Base-by-base conservation (phyloP, 1,140 invertebrate genomes). In the Formica exsecta region DNA sequence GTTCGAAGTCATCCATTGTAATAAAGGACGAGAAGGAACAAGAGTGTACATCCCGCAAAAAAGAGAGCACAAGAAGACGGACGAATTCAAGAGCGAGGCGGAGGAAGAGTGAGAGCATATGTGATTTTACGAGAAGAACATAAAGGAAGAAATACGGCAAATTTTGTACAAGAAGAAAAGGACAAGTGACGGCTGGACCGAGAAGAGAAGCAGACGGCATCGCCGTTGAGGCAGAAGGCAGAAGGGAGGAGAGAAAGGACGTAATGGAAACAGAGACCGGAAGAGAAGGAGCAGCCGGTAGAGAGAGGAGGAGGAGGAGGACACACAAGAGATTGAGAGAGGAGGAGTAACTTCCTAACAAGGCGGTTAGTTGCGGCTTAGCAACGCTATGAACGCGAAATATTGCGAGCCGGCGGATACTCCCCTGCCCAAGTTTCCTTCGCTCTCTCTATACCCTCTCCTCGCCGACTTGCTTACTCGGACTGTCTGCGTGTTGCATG, bases 341-440 rank as follows among this genome's bases (percentile, higher is more conserved):
- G 86, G 75, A 87, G 89, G 89, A 92, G 94, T 91, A 95, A 95
- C 94, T 95, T 95, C 92, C 93, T 95, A 95, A 95, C 94, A 93
- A 94, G 94, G 92, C 91, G 93, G 93, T 95, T 94, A 94, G 93
- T 94, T 94, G 93, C 89, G 94, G 93, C 93, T 95, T 94, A 94
- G 92, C 89, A 91, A 91, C 92, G 89, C 90, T 92, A 92, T 90
- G 90, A 92, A 94, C 88, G 90, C 92, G 89, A 94, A 94, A 93
- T 94, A 93, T 94, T 93, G 91, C 89, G 76, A 73, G 80, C 76
- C 75, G 86, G 54, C 65, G 76, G 51, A 83, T 86, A 83, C 48
- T 51, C 44, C 64, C 81, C 71, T 38, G 48, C 41, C 59, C 22
- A 41, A 71, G 25, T 83, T 57, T 19, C 16, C 59, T 25, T 36